Percentiles rank a stretch among this genome's conserved stretches.
phyloP scores from a whole-genome alignment of 1,140 invertebrate genomes.

The Ceratitis capitata region DNA sequence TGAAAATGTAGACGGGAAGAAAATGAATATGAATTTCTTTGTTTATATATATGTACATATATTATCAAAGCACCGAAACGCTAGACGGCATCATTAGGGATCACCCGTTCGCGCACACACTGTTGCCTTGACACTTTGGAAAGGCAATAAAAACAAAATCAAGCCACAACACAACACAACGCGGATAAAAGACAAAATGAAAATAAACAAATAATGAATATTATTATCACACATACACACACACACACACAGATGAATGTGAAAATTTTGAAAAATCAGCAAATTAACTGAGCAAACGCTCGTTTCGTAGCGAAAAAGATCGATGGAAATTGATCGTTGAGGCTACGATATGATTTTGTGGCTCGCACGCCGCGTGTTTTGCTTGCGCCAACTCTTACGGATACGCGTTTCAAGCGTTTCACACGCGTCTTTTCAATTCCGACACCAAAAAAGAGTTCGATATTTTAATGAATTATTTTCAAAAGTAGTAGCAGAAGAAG shows the following conservation, averaged over 20 bases:
- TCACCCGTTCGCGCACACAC: background rate
- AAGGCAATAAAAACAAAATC: background rate
- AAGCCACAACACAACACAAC: no score
- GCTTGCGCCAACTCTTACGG: background rate
- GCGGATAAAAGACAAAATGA: no score
- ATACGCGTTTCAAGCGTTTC: no score
- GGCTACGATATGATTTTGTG: background rate
- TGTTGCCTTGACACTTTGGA: background rate
- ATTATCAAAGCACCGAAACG: no score
- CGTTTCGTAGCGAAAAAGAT: background rate
- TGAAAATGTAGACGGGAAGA: background rate
- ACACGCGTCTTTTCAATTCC: background rate
- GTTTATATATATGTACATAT: no score
- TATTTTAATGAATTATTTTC: background rate
- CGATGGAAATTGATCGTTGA: background rate
- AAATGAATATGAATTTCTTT: background rate
- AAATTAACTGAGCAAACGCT: background rate
- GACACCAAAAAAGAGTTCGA: background rate
- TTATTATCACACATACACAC: no score
- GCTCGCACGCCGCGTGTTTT: slow-evolving; percentile 11
- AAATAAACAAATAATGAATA: background rate
- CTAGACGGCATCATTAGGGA: no score
- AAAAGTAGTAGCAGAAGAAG: background rate
- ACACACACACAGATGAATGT: no score
- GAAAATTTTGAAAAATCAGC: slow-evolving; percentile 1